A percentile compares a stretch with the other conserved stretches of the same genome.
Conservation (phyloP, 2,797 vertebrate species). For the Denticeps clupeoides region DNA sequence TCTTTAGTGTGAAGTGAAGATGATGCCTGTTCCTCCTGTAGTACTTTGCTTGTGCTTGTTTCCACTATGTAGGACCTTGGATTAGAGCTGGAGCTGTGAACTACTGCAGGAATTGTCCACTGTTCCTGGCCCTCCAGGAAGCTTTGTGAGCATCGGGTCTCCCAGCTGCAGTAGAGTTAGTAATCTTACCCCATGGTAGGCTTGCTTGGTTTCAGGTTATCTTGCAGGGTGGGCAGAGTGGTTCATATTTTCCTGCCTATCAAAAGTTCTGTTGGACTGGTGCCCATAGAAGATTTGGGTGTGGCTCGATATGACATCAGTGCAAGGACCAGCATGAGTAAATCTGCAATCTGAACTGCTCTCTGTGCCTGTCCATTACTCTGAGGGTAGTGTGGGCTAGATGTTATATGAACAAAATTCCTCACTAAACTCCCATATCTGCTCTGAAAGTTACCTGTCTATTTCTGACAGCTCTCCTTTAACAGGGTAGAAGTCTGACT, state of each 20-base stretch:
- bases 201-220: constrained; percentile 2
- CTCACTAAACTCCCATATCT: not conserved
- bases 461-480: constrained; percentile 7
- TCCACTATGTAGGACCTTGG: constrained; percentile 6
- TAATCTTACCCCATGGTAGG: constrained; percentile 3
- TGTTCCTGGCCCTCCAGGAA: constrained; percentile 17
- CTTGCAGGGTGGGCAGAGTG: constrained; percentile 5
- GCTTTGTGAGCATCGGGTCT: constrained; percentile 5
- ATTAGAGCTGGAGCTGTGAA: constrained; percentile 1
- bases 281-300: not conserved
- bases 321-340: constrained; percentile 8
- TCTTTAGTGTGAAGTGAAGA: too few species aligned
- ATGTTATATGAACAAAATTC: constrained; percentile 10
- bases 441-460: constrained; percentile 6
- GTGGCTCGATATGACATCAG: constrained; percentile 16
- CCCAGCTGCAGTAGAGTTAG: not conserved
- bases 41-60: too few species aligned
- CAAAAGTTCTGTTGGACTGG: constrained; percentile 11
- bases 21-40: too few species aligned
- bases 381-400: constrained; percentile 7
- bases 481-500: constrained; percentile 10
- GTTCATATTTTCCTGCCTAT: constrained; percentile 13
- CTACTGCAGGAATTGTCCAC: constrained; percentile 7
- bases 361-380: constrained; percentile 13
- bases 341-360: constrained; percentile 11